phyloP scores from a whole-genome alignment of 2,888 invertebrate genomes.

The Syrphus vitripennis region DNA sequence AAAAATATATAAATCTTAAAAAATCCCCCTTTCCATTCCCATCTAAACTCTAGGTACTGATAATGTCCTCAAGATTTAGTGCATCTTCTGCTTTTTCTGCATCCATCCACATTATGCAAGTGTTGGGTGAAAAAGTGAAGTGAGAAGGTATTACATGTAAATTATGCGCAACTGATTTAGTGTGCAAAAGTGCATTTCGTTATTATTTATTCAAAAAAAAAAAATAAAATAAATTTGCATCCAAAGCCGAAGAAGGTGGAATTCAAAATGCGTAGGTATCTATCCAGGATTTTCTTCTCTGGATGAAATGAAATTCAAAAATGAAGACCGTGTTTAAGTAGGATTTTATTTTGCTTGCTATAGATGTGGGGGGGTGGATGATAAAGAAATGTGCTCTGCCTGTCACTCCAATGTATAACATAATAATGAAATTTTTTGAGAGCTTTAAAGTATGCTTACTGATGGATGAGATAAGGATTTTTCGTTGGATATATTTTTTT shows the following conservation, averaged over 20 bases:
- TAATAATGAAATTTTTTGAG: neutral
- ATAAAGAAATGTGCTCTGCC: no score
- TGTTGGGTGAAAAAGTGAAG: neutral
- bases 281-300: neutral
- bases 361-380: neutral
- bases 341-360: neutral
- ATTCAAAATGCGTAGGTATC: neutral
- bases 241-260: neutral
- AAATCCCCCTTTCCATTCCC: no score
- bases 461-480: neutral
- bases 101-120: neutral
- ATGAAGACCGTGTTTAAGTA: slow-evolving; percentile 14
- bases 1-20: neutral
- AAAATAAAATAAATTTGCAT: no score
- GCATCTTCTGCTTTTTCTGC: neutral
- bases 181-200: slow-evolving; percentile 28
- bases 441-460: neutral
- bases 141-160: slow-evolving; percentile 11
- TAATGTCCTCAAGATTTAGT: neutral
- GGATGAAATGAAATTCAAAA: neutral
- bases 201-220: slow-evolving; percentile 46
- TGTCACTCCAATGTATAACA: neutral
- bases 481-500: neutral
- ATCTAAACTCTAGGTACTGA: no score
- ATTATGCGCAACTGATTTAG: slow-evolving; percentile 45